Percentiles rank a stretch among this genome's conserved stretches.
These are phyloP conservation scores for Andrena hattorfiana DNA, from an alignment of 2,888 invertebrate genomes.

Conservation along the genomic window DNA sequence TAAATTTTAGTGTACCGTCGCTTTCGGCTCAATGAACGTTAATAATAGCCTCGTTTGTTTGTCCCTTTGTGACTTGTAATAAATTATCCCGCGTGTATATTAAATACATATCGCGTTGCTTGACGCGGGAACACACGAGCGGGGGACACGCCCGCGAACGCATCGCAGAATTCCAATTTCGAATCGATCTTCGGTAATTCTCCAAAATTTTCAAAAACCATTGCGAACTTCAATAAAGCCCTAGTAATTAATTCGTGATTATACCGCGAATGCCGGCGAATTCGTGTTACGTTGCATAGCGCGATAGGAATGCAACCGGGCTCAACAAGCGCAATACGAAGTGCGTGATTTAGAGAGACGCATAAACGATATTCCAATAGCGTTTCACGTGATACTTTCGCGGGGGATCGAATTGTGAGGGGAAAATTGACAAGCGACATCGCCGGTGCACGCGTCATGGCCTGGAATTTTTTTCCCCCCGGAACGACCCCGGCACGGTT, in stretches of 20 bases:
- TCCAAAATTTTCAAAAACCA: conserved; percentile 71
- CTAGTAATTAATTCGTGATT: conserved; percentile 75
- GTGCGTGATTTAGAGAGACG: conserved; percentile 72
- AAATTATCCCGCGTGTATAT: conserved; percentile 43
- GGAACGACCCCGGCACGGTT: too few species aligned
- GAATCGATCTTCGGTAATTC: conserved; percentile 69
- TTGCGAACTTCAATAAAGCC: conserved; percentile 74
- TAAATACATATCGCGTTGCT: conserved; percentile 63
- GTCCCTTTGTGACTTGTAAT: conserved; percentile 42
- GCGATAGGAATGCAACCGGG: conserved; percentile 75
- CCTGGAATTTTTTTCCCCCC: conserved; percentile 26
- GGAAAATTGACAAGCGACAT: conserved; percentile 67
- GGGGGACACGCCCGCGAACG: conserved; percentile 37
- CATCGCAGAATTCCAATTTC: conserved; percentile 71
- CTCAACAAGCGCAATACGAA: conserved; percentile 73
- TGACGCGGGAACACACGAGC: conserved; percentile 5
- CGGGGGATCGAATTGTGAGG: conserved; percentile 51
- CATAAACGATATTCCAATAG: conserved; percentile 75
- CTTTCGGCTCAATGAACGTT: neutral
- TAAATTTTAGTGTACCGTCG: neutral
- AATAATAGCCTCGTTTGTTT: conserved; percentile 34
- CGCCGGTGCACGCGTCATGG: conserved; percentile 14
- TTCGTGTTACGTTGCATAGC: conserved; percentile 71
- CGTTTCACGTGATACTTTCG: conserved; percentile 67
- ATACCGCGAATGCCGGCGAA: conserved; percentile 73